Evolutionary conservation across 2,888 invertebrate species (phyloP).

Genomic region (Philhelius pedissequus): DNA sequence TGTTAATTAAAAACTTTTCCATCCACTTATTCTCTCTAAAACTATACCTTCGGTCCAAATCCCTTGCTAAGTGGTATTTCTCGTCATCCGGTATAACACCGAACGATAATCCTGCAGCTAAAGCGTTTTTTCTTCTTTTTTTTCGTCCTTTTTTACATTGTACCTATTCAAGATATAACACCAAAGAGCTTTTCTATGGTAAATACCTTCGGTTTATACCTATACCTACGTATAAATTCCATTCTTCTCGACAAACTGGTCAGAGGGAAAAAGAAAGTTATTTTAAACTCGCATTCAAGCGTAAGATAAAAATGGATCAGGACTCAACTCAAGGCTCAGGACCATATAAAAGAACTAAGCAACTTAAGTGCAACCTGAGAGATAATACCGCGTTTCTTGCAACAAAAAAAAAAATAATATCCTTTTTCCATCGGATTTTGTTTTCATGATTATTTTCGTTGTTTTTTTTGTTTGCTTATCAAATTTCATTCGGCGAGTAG

Average conservation of each 20-base stretch:
- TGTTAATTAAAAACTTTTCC: slow-evolving; percentile 68
- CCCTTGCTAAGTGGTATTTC: slow-evolving; percentile 68
- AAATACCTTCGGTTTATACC: slow-evolving; percentile 59
- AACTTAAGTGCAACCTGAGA: slow-evolving; percentile 69
- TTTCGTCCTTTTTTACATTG: slow-evolving; percentile 7
- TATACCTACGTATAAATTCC: slow-evolving; percentile 35
- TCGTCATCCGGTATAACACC: slow-evolving; percentile 69
- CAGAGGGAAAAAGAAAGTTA: slow-evolving; percentile 65
- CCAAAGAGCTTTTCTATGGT: slow-evolving; percentile 61
- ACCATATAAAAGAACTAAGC: slow-evolving; percentile 56
- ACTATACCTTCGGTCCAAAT: slow-evolving; percentile 66
- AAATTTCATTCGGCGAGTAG: background rate
- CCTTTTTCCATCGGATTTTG: slow-evolving; percentile 60
- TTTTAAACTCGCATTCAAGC: slow-evolving; percentile 67
- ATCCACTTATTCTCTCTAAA: slow-evolving; percentile 57
- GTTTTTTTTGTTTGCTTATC: slow-evolving; percentile 12
- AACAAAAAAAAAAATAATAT: slow-evolving; percentile 11
- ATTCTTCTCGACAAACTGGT: slow-evolving; percentile 38
- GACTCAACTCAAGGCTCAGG: slow-evolving; percentile 42
- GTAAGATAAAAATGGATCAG: slow-evolving; percentile 69
- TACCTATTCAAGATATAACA: no score
- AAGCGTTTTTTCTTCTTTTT: slow-evolving; percentile 28
- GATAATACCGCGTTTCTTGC: slow-evolving; percentile 59
- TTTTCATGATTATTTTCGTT: slow-evolving; percentile 14
- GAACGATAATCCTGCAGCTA: slow-evolving; percentile 61